These are phyloP conservation scores for Drymodes brunneopygia DNA, from an alignment of 2,113 vertebrate species.

Conservation along the genomic window DNA sequence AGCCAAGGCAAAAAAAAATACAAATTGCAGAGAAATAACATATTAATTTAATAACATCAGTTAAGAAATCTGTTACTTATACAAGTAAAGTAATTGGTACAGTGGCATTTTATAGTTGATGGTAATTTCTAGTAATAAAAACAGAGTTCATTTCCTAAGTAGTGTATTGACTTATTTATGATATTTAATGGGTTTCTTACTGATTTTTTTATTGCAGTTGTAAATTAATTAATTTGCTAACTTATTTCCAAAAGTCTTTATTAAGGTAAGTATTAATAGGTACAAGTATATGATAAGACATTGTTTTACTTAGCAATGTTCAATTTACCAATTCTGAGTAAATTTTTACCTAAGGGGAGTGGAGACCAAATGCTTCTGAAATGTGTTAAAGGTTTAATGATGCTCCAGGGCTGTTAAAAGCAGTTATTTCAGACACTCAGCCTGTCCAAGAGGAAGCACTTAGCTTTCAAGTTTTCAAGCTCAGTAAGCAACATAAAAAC, in stretches of 20 bases:
- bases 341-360: background rate
- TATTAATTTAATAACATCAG: slow-evolving; percentile 68
- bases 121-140: slow-evolving; percentile 74
- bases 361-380: slow-evolving; percentile 25
- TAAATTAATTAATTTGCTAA: slow-evolving; percentile 72
- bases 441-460: slow-evolving; percentile 21
- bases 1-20: background rate
- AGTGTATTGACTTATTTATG: slow-evolving; percentile 78
- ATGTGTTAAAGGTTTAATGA: slow-evolving; percentile 1
- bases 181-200: slow-evolving; percentile 69
- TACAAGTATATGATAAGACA: slow-evolving; percentile 7
- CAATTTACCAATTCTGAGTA: background rate
- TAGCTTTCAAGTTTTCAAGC: slow-evolving; percentile 47
- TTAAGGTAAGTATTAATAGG: slow-evolving; percentile 55
- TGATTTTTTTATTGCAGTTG: slow-evolving; percentile 69
- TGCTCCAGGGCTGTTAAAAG: slow-evolving; percentile 3
- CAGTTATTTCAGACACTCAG: slow-evolving; percentile 14
- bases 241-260: slow-evolving; percentile 68
- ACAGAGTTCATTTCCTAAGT: slow-evolving; percentile 69
- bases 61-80: slow-evolving; percentile 69
- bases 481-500: slow-evolving; percentile 34
- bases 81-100: slow-evolving; percentile 66
- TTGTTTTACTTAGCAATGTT: slow-evolving; percentile 37
- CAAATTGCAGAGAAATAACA: slow-evolving; percentile 59
- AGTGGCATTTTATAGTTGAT: slow-evolving; percentile 68